Base-by-base conservation (phyloP, 2,888 invertebrate genomes). In the Lithophane ornitopus region DNA sequence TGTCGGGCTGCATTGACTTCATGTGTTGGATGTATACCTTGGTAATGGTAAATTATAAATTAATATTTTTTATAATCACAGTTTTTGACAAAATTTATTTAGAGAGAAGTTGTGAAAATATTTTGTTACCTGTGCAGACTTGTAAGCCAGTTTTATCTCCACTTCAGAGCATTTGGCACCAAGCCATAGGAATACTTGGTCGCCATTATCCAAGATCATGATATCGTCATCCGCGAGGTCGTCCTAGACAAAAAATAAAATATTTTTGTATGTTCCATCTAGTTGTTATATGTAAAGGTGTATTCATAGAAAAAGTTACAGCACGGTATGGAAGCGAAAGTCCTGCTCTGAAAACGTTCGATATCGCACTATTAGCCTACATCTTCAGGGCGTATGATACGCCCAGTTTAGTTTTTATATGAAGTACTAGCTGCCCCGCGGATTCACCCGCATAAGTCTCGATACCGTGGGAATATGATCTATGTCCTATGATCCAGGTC, bases 171-270 rank as follows among this genome's bases (percentile, higher is more conserved):
- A 99, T 88, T 98, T 98, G 74, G 99, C 98, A 16, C 99, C 99
- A 74, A 99, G 97, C 99, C 99, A 99, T 72, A 99, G 97, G 96
- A 99, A 99, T 74, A 99, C 99, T 95, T 99, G 99, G 89, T 99
- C 98, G 7, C 99, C 99, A 92, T 99, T 99, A 95, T 99, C 99
- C 87, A 99, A 97, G 87, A 99, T 99, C 99, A 99, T 99, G 56
- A 99, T 99, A 94, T 99, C 99, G 93, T 99, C 99, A 95, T 99
- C 99, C 1, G 99, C 99, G 87, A 99, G 97, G 95, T 99, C 99
- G 93, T 99, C 99, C 98, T 99, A 94, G 34, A 71, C 68, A 63
- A 44, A 54, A 63, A 39, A 39, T 19, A 1, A 52, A 44, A 58
- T 28, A 46, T 26, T 34, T 49, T 46, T 26, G 26, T 52, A 3